Conservation (phyloP, 2,113 vertebrate species). For the Morone saxatilis region DNA sequence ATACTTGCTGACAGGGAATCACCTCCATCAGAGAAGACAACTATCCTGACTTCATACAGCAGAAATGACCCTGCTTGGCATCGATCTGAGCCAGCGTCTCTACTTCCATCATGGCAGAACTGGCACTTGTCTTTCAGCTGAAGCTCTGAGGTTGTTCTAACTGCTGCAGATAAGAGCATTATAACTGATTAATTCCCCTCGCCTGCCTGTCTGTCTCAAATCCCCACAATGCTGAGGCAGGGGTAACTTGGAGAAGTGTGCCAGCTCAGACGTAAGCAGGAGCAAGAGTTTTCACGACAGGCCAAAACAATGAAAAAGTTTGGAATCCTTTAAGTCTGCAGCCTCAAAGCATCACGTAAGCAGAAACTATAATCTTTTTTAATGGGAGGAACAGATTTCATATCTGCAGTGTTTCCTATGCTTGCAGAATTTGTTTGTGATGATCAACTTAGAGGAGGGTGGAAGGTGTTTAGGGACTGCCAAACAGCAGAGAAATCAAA, state of each 20-base stretch:
- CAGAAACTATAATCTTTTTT: conserved; percentile 2
- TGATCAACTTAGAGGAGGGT: not conserved
- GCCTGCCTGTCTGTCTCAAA: conserved; percentile 67
- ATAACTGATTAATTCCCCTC: conserved; percentile 67
- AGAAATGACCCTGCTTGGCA: conserved; percentile 38
- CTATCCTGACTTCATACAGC: conserved; percentile 21
- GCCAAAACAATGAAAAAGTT: not conserved
- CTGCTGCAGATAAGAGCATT: conserved; percentile 78
- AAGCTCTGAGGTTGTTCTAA: conserved; percentile 52
- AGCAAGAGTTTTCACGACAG: conserved; percentile 24
- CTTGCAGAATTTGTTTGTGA: conserved; percentile 4
- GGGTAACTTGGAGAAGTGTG: conserved; percentile 40
- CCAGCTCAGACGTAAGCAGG: conserved; percentile 54
- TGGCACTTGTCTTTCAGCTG: conserved; percentile 56
- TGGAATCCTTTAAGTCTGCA: not conserved
- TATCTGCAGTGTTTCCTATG: not conserved
- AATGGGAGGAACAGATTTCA: not conserved
- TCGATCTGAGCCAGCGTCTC: conserved; percentile 31
- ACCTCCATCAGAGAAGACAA: conserved; percentile 67
- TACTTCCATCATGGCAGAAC: conserved; percentile 40
- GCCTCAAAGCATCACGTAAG: not conserved
- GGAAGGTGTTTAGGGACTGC: not conserved
- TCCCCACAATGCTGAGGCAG: conserved; percentile 76
- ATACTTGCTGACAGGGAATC: conserved; percentile 59
- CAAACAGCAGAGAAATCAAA: conserved; percentile 3